These are phyloP conservation scores for Sinocyclocheilus rhinocerous DNA, from an alignment of 2,113 vertebrate genomes.

Conservation along the genomic window DNA sequence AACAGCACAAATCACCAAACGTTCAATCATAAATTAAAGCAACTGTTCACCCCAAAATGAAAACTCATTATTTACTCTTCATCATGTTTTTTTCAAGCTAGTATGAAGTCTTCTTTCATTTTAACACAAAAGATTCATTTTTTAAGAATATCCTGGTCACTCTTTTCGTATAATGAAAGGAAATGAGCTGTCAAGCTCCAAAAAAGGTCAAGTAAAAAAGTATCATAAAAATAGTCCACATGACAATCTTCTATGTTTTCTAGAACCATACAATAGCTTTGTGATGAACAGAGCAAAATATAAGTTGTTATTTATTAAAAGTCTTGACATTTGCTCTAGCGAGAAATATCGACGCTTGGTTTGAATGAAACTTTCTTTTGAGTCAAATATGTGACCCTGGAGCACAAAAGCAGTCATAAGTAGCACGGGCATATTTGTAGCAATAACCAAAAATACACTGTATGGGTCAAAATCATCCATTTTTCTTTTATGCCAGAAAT, in stretches of 20 bases:
- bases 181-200: background rate
- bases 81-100: background rate
- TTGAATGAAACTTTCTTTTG: background rate
- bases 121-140: background rate
- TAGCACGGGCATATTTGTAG: too few species aligned
- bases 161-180: background rate
- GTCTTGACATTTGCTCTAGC: background rate
- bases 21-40: background rate
- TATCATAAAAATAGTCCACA: background rate
- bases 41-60: background rate
- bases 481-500: too few species aligned
- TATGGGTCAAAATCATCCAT: too few species aligned
- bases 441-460: too few species aligned
- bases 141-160: background rate
- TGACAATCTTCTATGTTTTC: too few species aligned
- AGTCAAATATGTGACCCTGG: background rate
- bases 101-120: background rate
- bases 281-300: too few species aligned
- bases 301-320: background rate
- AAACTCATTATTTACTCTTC: background rate
- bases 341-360: background rate
- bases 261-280: too few species aligned
- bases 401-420: too few species aligned
- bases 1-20: slow-evolving; percentile 15
- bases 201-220: background rate